Conservation (phyloP, 2,797 vertebrate species). For the Cynodonichthys magdalenae region DNA sequence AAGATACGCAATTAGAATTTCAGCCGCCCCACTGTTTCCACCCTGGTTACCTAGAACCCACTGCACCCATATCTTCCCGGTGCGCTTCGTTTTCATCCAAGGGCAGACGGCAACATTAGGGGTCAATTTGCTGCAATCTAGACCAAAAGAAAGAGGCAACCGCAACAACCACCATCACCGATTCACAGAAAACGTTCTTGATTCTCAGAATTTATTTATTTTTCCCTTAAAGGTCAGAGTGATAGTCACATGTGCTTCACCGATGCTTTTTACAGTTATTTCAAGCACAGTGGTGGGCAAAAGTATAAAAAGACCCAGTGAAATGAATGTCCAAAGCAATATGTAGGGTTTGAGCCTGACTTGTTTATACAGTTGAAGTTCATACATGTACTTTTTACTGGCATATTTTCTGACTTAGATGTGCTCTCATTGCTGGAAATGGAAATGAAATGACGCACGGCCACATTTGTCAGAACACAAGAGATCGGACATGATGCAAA, state of each 20-base stretch:
- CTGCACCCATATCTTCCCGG: conserved; percentile 42
- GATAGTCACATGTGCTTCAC: not conserved
- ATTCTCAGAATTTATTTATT: conserved; percentile 5
- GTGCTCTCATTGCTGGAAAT: not conserved
- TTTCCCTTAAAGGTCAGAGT: conserved; percentile 3
- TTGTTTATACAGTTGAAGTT: not conserved
- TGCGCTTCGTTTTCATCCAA: conserved; percentile 10
- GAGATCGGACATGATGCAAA: not conserved
- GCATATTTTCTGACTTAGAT: not conserved
- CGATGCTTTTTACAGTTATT: not conserved
- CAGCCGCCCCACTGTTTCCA: conserved; percentile 59
- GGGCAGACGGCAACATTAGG: conserved; percentile 22
- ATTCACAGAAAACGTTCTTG: conserved; percentile 4
- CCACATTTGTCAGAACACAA: no score
- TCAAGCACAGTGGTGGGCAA: not conserved
- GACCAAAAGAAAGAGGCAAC: conserved; percentile 37
- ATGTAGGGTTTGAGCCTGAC: not conserved
- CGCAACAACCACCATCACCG: conserved; percentile 9
- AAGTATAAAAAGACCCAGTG: not conserved
- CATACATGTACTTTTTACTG: no score
- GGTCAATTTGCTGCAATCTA: conserved; percentile 44
- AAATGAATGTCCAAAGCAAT: not conserved
- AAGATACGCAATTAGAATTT: conserved; percentile 71
- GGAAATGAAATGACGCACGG: not conserved
- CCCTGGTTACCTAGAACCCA: conserved; percentile 50